Evolutionary conservation across 2,888 invertebrate genomes (phyloP), one percentile per base, ranked within the genome.

Genomic region (Metacarcinus magister): DNA sequence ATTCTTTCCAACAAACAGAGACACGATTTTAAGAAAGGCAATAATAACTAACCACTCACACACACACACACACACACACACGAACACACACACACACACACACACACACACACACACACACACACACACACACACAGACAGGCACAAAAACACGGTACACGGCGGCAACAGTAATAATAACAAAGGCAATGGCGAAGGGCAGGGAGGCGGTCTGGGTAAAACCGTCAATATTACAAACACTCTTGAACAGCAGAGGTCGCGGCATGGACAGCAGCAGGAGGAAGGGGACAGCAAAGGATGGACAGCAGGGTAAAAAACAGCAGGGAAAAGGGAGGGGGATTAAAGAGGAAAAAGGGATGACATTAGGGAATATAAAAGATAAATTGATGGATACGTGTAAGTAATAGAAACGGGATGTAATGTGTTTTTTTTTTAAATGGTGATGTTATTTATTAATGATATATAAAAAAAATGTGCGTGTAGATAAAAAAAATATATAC

Each of bases 41-140:
- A 43, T 46, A 43, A 43, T 44, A 90, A 43, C 16, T 46, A 90
- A 43, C 43, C 91, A 10, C 43, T 0, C 44, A 91, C 91, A 91
- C 91, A 92, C 92, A 46, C 92, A 92, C 92, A 46, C 92, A 92
- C 92, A 92, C 92, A 92, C 46, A 46, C 92, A 92, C 92, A 48
- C 92, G 54, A 48, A 92, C 92, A 92, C 92, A 92, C 92, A 92
- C 48, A 92, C 92, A 92, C 92, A 92, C 92, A 92, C 92, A 92
- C 92, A 92, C 92, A 48, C 92, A 92, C 92, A 92, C 92, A 48
- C 92, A 92, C 48, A 93, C 54, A 39, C 92, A 48, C 92, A 92
- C 92, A 92, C 92, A 92, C 92, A 92, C 92, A 92, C 48, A 92
- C 92, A 92, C 92, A 92, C 92, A n/a, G n/a, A n/a, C n/a, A n/a